Evolutionary conservation across 1,140 invertebrate species (phyloP), one percentile per base, ranked within the genome.

Genomic region (Bacillus rossius): DNA sequence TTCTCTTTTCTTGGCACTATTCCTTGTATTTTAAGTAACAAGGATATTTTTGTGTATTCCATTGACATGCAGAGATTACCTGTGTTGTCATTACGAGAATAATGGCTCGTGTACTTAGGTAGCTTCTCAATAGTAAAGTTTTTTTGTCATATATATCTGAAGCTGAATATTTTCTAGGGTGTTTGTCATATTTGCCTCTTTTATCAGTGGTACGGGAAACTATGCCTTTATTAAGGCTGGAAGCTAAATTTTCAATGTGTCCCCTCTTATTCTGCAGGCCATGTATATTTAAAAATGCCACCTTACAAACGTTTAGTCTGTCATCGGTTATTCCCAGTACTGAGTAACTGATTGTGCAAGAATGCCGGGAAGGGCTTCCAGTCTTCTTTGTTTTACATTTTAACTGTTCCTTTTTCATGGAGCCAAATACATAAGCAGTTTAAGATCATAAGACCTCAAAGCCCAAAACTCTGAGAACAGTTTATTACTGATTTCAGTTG

Each of bases 51-150:
- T 53, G 55, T 26, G 41, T 57, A 50, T 19, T 57, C 37, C 55
- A 50, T 50, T 52, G 20, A 50, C 55, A 57, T 57, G 43, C n/a
- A 57, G 20, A 26, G 10, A 20, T 37, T 57, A 22, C 49, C 22
- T 50, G 43, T 42, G 19, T 14, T 50, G 20, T 47, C 23, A 8
- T 41, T 19, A 34, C 34, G 13, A 5, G 29, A 20, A 26, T 55
- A 55, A 19, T 41, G 52, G 19, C 52, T 55, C 13, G 29, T 41
- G 37, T 55, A 55, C 26, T 19, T 41, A 19, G 52, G 52, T 8
- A 55, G 52, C 23, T 41, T 55, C 3, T 41, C 13, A 4, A 41
- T 22, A 20, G 19, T 14, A 16, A 17, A 26, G 14, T 10, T 26
- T 25, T 50, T 25, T 8, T 25, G 29, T 45, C 19, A 53, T 23